Base-by-base conservation (phyloP, 2,888 invertebrate genomes). In the Hylaea fasciaria region DNA sequence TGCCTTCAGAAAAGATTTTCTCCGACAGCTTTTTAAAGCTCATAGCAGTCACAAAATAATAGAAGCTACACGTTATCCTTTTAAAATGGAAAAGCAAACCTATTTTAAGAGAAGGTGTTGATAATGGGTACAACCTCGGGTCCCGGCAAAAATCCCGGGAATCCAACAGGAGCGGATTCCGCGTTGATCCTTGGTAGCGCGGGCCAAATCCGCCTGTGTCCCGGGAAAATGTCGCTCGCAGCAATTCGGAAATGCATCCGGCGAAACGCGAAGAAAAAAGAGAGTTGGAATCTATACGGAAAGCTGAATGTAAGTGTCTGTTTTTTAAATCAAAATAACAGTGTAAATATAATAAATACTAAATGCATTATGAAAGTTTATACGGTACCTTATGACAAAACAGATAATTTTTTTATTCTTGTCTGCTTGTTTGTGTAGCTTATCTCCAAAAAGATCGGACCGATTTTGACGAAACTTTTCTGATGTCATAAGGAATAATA, bases 81-180 rank as follows among this genome's bases (percentile, higher is more conserved):
- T 61, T 63, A 63, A 76, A 77, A 74, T 70, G 68, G 67, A 57
- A 67, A 65, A n/a, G 47, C 45, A 52, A 69, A 67, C 68, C 70
- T 53, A 66, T 71, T 73, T 71, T 64, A 62, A 62, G 58, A 63
- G 56, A 64, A 74, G 66, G 69, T 74, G 72, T 74, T 75, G 73
- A 77, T 77, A 77, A 71, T 73, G 58, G 69, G 51, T 70, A 67
- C 64, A 73, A 69, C 54, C 52, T 63, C 51, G 65, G 62, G 46
- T 51, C 66, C 64, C 55, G 57, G 57, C 60, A 54, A 62, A 71
- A 76, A 73, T 73, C 70, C 70, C 52, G 64, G 66, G 64, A 70
- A 74, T 76, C 71, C 65, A 64, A 74, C 71, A 72, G 65, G 65
- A 74, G 70, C 65, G 75, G 73, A 77, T 78, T 72, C 63, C 59